Base-by-base conservation (phyloP, 2,888 invertebrate genomes). In the Heliconius ethilla region DNA sequence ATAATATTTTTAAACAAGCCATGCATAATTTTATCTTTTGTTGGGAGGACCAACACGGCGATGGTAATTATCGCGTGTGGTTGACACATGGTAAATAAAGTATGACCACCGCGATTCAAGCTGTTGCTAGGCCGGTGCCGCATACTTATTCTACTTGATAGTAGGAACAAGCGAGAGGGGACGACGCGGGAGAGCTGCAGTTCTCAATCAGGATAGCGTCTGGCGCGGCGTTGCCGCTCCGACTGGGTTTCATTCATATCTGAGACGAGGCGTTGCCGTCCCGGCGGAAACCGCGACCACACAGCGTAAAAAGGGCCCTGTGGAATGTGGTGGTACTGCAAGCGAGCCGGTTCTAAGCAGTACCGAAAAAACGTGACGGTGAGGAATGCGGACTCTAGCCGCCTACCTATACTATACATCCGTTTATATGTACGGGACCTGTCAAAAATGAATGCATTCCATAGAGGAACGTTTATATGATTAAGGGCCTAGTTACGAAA, bases 161-260 rank as follows among this genome's bases (percentile, higher is more conserved):
- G 80, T 80, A 83, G 81, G 83, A 84, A 84, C 83, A 83, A 83
- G 81, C 82, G 82, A 83, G 82, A 87, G 87, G 89, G 89, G 89
- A 86, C 91, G 86, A 88, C 86, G 91, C 91, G 91, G 91, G 91
- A 91, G 90, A 89, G 90, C 90, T 90, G 90, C 90, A 91, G 89
- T 93, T 92, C 94, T 94, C 92, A 94, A 94, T 94, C 93, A 91
- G 89, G 89, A 90, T 85, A 87, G 89, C 91, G 93, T 92, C 93
- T 93, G 91, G 89, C 82, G 94, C 94, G 90, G 89, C 91, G 94
- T 94, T 94, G 94, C 94, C 94, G 83, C 86, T 79, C 91, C 92
- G 91, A 92, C 93, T 91, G 92, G 94, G 92, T 93, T 94, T 94
- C 94, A 94, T 94, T 94, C 94, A 94, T 94, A 94, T 94, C 92